phyloP scores from a whole-genome alignment of 2,113 vertebrate genomes.

The Jacana jacana region DNA sequence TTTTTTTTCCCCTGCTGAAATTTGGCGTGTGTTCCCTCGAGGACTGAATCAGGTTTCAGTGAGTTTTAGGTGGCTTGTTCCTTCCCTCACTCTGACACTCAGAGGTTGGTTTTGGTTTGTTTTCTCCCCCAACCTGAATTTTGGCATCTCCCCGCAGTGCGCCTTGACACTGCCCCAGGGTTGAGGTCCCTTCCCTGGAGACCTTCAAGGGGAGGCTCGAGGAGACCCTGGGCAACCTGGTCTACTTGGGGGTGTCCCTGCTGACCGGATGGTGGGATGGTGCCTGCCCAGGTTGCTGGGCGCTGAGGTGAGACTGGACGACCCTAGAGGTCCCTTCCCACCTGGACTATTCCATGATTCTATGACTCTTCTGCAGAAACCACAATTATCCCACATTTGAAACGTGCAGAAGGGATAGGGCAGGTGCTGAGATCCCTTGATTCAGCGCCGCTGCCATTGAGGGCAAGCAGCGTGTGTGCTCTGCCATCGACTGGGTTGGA shows the following conservation, averaged over 20 bases:
- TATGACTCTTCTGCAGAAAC: no score
- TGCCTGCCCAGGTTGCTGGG: no score
- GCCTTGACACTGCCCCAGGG: no score
- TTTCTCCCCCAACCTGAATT: not conserved
- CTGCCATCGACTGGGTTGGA: not conserved
- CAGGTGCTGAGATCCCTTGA: constrained; percentile 9
- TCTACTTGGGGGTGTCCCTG: no score
- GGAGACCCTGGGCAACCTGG: no score
- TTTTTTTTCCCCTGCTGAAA: not conserved
- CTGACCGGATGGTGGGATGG: no score
- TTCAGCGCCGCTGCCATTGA: not conserved
- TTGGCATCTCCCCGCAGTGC: accelerated
- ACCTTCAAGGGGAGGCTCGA: no score
- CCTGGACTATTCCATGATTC: no score
- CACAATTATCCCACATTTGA: not conserved
- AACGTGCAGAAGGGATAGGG: not conserved
- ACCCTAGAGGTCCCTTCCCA: no score
- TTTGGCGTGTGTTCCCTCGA: not conserved
- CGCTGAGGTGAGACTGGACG: no score
- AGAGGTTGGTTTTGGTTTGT: not conserved
- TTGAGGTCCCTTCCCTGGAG: no score
- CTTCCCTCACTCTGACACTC: not conserved
- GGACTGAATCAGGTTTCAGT: not conserved
- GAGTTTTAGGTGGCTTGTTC: not conserved
- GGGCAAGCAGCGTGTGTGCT: not conserved